Percentiles rank a stretch among this genome's conserved stretches.
Conservation (phyloP, 2,888 invertebrate genomes). For the Temnothorax unifasciatus region DNA sequence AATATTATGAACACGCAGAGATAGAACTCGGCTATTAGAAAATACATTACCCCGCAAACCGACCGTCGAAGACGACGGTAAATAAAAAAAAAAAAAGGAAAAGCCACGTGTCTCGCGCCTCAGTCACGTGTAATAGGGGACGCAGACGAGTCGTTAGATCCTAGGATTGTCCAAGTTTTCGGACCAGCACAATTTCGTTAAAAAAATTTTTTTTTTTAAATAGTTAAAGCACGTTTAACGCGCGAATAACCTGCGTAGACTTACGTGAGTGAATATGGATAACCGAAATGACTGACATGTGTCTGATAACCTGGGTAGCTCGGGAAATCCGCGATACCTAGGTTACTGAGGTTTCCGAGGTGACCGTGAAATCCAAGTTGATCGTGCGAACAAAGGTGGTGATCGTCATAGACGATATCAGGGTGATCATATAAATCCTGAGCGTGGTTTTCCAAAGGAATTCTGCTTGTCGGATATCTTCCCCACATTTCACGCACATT, state of each 20-base stretch:
- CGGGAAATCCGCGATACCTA: background rate
- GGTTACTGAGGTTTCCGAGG: background rate
- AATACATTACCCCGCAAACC: background rate
- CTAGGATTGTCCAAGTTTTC: too few relatives aligned
- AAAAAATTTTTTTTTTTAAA: background rate
- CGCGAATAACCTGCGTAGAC: constrained; percentile 62
- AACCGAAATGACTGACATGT: background rate
- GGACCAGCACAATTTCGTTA: background rate
- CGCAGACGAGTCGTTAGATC: background rate
- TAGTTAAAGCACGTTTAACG: background rate
- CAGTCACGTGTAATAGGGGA: background rate
- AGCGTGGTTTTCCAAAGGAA: too few relatives aligned
- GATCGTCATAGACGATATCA: constrained; percentile 22
- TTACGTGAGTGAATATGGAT: constrained; percentile 61
- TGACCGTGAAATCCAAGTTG: constrained; percentile 49
- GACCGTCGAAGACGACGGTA: too few relatives aligned
- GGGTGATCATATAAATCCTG: too few relatives aligned
- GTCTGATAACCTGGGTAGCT: background rate
- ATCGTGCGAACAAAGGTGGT: too few relatives aligned
- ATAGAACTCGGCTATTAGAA: background rate
- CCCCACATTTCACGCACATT: constrained; percentile 48
- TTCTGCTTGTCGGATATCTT: constrained; percentile 53
- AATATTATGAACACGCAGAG: constrained; percentile 1
- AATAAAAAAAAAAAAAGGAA: background rate
- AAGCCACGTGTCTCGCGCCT: background rate